Conservation (phyloP, 2,797 vertebrate genomes). For the Crenichthys baileyi region DNA sequence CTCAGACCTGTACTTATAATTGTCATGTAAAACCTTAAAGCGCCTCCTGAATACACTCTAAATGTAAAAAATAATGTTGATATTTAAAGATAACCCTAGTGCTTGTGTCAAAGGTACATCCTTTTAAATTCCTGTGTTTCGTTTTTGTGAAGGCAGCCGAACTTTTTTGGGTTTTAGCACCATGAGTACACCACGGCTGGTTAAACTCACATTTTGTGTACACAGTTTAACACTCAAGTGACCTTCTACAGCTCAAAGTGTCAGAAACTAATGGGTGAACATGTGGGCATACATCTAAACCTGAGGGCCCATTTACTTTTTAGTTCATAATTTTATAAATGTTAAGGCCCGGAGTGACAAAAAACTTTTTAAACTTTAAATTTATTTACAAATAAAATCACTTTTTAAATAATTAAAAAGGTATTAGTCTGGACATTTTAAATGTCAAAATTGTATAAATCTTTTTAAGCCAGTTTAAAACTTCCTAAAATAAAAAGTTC, state of each 20-base stretch:
- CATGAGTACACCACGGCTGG: background rate
- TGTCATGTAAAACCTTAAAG: constrained; percentile 9
- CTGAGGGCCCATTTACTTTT: too few species aligned
- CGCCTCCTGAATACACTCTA: background rate
- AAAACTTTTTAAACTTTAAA: background rate
- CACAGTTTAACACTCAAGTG: background rate
- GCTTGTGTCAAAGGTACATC: background rate
- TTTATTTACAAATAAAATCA: background rate
- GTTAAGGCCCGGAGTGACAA: background rate
- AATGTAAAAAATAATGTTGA: background rate
- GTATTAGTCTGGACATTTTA: background rate
- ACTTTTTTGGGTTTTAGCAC: background rate
- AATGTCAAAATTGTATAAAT: background rate
- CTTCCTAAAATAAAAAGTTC: background rate
- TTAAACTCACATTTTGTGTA: background rate
- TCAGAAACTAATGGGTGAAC: background rate
- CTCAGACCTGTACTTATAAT: constrained; percentile 13
- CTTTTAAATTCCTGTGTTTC: background rate
- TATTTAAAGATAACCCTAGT: background rate
- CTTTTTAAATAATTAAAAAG: background rate
- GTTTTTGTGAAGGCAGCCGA: background rate
- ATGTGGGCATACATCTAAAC: background rate
- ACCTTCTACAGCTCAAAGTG: background rate
- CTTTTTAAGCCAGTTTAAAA: background rate
- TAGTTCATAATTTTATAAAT: background rate